Conservation (phyloP, 2,113 vertebrate species). For the Phylloscopus trochiloides region DNA sequence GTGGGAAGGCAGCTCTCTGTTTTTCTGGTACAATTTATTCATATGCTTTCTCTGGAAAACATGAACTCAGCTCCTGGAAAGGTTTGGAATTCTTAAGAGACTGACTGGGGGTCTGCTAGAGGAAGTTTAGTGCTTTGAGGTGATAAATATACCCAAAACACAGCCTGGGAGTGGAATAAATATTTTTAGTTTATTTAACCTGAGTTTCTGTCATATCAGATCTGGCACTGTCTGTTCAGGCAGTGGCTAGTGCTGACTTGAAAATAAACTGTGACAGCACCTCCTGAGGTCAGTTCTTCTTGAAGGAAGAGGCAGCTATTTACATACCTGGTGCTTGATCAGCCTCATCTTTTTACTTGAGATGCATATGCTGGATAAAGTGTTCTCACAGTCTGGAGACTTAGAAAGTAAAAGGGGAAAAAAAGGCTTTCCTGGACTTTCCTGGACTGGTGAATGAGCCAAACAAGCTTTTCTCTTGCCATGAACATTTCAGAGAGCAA, state of each 20-base stretch:
- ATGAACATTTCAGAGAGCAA: not conserved
- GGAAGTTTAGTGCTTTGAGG: not conserved
- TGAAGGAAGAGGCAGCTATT: not conserved
- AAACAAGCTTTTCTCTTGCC: not conserved
- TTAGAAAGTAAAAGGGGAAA: not conserved
- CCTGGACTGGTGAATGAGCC: not conserved
- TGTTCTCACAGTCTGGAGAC: not conserved
- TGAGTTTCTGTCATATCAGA: not conserved
- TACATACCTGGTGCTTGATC: not conserved
- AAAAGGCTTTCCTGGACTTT: not conserved
- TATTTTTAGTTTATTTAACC: not conserved
- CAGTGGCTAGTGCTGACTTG: not conserved
- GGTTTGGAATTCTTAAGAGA: not conserved
- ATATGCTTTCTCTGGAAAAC: not conserved
- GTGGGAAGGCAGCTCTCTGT: not conserved
- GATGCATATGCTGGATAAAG: not conserved
- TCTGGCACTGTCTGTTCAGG: not conserved
- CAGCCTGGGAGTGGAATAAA: not conserved
- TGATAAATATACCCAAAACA: not conserved
- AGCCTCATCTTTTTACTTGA: not conserved
- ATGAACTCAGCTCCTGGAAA: not conserved
- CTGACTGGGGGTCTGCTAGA: not conserved
- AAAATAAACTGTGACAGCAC: not conserved
- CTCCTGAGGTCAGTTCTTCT: not conserved
- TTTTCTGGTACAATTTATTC: not conserved